phyloP scores from a whole-genome alignment of 2,888 invertebrate species.

The Nephrotoma guestfalica region DNA sequence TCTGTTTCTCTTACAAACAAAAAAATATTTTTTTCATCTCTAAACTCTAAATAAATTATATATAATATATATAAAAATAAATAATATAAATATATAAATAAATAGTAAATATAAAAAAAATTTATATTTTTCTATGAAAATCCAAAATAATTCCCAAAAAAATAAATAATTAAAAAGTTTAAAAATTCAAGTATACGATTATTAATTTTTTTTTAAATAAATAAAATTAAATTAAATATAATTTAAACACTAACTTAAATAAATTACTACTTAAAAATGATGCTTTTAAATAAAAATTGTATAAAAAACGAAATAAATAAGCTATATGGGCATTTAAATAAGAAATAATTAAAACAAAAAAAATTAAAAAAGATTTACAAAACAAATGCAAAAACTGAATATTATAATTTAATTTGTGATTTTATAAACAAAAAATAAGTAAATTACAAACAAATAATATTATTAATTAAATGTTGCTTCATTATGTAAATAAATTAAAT shows the following conservation, averaged over 20 bases:
- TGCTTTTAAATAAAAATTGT: slow-evolving; percentile 9
- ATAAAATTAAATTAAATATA: slow-evolving; percentile 14
- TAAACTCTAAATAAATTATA: neutral
- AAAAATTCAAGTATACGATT: slow-evolving; percentile 32
- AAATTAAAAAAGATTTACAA: slow-evolving; percentile 8
- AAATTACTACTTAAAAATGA: slow-evolving; percentile 9
- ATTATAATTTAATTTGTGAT: neutral
- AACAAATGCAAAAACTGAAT: slow-evolving; percentile 5
- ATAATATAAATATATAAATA: neutral
- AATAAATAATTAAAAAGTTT: slow-evolving; percentile 8
- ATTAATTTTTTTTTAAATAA: slow-evolving; percentile 2
- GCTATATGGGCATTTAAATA: slow-evolving; percentile 30
- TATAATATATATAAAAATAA: neutral
- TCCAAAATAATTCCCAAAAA: slow-evolving; percentile 2
- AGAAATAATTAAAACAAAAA: slow-evolving; percentile 8
- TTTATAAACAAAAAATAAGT: slow-evolving; percentile 2
- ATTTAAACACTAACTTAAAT: slow-evolving; percentile 9
- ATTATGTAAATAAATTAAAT: slow-evolving; percentile 12
- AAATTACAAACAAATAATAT: slow-evolving; percentile 6
- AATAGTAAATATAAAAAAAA: slow-evolving; percentile 2
- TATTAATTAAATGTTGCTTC: slow-evolving; percentile 14
- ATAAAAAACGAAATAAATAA: slow-evolving; percentile 18
- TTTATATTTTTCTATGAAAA: slow-evolving; percentile 4
- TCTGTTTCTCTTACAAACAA: neutral
- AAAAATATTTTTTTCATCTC: neutral